A percentile compares a stretch with the other conserved stretches of the same genome.
Conservation (phyloP, 2,113 vertebrate genomes). For the Sardina pilchardus region DNA sequence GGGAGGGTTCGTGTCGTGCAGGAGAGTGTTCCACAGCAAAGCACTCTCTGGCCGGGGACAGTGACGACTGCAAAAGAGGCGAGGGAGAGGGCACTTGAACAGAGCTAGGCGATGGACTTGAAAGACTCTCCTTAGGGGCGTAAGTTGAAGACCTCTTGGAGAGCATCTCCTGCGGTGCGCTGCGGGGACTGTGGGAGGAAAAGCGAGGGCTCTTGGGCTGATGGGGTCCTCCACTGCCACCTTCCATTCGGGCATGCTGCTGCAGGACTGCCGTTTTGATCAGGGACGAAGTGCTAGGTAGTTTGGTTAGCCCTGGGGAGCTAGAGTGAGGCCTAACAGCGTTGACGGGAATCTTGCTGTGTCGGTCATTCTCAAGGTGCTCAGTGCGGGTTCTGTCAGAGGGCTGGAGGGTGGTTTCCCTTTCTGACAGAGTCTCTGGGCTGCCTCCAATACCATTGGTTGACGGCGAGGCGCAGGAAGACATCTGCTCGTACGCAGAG, state of each 20-base stretch:
- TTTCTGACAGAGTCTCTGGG: conserved; percentile 79
- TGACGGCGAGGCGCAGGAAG: conserved; percentile 77
- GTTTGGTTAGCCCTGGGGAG: conserved; percentile 86
- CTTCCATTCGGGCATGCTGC: conserved; percentile 81
- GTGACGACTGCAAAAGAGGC: conserved; percentile 72
- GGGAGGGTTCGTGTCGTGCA: conserved; percentile 62
- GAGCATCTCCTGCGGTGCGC: conserved; percentile 75
- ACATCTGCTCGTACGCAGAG: conserved; percentile 73
- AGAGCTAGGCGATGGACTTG: conserved; percentile 79
- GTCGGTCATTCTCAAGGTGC: conserved; percentile 86
- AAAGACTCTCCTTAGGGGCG: conserved; percentile 80
- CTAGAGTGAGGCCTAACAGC: conserved; percentile 94
- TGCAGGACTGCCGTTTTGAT: conserved; percentile 85
- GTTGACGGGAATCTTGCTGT: conserved; percentile 89
- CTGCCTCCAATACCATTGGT: conserved; percentile 88
- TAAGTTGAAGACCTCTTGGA: conserved; percentile 82
- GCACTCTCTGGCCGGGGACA: conserved; percentile 74
- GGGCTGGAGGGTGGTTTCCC: conserved; percentile 71
- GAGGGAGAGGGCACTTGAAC: conserved; percentile 73
- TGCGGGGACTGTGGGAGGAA: conserved; percentile 82
- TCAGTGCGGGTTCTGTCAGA: conserved; percentile 78
- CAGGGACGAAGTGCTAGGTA: conserved; percentile 85
- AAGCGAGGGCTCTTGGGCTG: conserved; percentile 84
- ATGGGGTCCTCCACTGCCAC: conserved; percentile 65
- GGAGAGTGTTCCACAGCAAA: conserved; percentile 71